Percentiles rank a stretch among this genome's conserved stretches.
These are phyloP conservation scores for Dolichotis patagonum DNA, from an alignment of 2,113 vertebrate genomes.

Conservation along the genomic window DNA sequence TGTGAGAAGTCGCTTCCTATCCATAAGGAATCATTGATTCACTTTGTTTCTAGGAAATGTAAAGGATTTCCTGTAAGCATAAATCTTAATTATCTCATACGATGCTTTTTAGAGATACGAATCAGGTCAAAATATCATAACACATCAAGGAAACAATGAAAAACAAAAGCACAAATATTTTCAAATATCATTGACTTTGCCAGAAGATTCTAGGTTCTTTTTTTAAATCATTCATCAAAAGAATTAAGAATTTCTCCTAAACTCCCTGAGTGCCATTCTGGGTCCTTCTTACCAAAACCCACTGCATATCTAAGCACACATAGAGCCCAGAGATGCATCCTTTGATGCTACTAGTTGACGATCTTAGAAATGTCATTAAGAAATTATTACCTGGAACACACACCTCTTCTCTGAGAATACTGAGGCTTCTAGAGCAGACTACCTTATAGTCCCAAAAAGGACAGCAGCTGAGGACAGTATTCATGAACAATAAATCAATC, in stretches of 20 bases:
- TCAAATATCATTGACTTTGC: conserved; percentile 60
- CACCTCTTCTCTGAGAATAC: background rate
- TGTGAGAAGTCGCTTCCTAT: conserved; percentile 28
- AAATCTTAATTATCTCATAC: conserved; percentile 72
- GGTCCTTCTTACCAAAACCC: conserved; percentile 49
- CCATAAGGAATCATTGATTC: conserved; percentile 51
- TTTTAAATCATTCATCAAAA: conserved; percentile 71
- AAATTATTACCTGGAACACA: background rate
- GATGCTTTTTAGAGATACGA: conserved; percentile 59
- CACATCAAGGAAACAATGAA: conserved; percentile 71
- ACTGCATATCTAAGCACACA: conserved; percentile 6
- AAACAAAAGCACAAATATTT: conserved; percentile 69
- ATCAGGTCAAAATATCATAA: conserved; percentile 61
- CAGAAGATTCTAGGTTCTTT: conserved; percentile 54
- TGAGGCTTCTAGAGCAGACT: background rate
- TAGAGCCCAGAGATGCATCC: background rate
- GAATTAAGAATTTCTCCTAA: conserved; percentile 71
- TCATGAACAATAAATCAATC: background rate
- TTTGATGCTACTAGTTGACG: background rate
- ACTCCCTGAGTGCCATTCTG: conserved; percentile 69
- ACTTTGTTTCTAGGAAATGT: conserved; percentile 71
- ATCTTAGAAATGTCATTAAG: conserved; percentile 39
- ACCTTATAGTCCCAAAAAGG: background rate
- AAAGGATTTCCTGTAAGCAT: conserved; percentile 74
- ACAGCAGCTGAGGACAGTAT: background rate